phyloP scores from a whole-genome alignment of 2,113 vertebrate species.

The Gobius niger region DNA sequence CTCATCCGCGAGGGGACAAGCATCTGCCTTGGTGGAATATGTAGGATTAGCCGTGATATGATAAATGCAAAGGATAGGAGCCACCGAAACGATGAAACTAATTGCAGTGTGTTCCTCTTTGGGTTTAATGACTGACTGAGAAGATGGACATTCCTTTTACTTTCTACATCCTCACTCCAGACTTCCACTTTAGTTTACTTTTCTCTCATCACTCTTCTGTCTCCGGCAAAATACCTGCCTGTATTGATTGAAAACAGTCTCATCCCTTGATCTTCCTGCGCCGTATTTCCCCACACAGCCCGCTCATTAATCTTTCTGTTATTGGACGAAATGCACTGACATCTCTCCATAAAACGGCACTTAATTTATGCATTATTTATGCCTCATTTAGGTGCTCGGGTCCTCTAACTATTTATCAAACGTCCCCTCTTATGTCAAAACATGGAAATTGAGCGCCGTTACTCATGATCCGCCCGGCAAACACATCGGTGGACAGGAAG shows the following conservation, averaged over 20 bases:
- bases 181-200: slow-evolving; percentile 55
- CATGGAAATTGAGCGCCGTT: slow-evolving; percentile 66
- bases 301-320: slow-evolving; percentile 71
- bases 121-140: not conserved
- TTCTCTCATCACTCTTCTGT: slow-evolving; percentile 57
- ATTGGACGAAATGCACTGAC: slow-evolving; percentile 68
- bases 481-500: slow-evolving; percentile 67
- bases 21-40: slow-evolving; percentile 56
- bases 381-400: slow-evolving; percentile 72
- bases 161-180: slow-evolving; percentile 30
- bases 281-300: slow-evolving; percentile 49
- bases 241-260: slow-evolving; percentile 67
- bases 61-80: not conserved
- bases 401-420: slow-evolving; percentile 73
- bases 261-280: slow-evolving; percentile 57
- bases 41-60: slow-evolving; percentile 58
- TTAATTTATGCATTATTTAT: slow-evolving; percentile 79
- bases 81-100: not conserved
- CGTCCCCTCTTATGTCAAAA: slow-evolving; percentile 69
- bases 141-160: slow-evolving; percentile 6
- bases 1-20: slow-evolving; percentile 41
- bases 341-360: slow-evolving; percentile 71
- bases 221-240: slow-evolving; percentile 54
- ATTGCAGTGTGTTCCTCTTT: not conserved
- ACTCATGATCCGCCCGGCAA: slow-evolving; percentile 56